Conservation (phyloP, 92 coral and sea anemone genomes). For the Phenganax subtilis region DNA sequence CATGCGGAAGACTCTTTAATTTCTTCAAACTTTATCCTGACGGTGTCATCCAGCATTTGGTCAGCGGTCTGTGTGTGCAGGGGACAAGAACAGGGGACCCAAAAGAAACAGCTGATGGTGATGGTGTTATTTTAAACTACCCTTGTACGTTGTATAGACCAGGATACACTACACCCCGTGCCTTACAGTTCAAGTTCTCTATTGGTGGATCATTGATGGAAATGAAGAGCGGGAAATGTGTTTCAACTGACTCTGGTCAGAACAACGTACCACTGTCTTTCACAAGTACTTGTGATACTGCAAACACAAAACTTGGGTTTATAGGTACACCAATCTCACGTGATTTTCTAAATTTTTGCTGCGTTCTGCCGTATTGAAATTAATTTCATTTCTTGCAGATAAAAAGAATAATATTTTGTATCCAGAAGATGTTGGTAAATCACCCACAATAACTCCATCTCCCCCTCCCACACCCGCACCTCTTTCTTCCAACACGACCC, state of each 20-base stretch:
- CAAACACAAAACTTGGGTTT: constrained; percentile 11
- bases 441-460: not conserved
- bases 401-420: not conserved
- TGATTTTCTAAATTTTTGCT: not conserved
- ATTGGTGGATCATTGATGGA: constrained; percentile 19
- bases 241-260: not conserved
- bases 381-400: not conserved
- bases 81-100: constrained; percentile 23
- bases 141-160: constrained; percentile 23
- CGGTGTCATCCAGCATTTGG: constrained; percentile 25
- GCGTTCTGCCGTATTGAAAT: not conserved
- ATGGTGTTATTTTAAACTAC: not conserved
- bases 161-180: constrained; percentile 16
- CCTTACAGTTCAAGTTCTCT: constrained; percentile 26
- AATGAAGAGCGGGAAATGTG: constrained; percentile 24
- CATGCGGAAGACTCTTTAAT: not conserved
- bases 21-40: constrained; percentile 18
- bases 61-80: constrained; percentile 34
- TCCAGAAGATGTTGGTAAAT: constrained; percentile 1
- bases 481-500: not conserved
- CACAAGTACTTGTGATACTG: constrained; percentile 12
- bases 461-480: not conserved
- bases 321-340: constrained; percentile 2
- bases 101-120: not conserved
- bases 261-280: not conserved